Evolutionary conservation across 2,888 invertebrate species (phyloP).

Genomic region (Taenaris catops): DNA sequence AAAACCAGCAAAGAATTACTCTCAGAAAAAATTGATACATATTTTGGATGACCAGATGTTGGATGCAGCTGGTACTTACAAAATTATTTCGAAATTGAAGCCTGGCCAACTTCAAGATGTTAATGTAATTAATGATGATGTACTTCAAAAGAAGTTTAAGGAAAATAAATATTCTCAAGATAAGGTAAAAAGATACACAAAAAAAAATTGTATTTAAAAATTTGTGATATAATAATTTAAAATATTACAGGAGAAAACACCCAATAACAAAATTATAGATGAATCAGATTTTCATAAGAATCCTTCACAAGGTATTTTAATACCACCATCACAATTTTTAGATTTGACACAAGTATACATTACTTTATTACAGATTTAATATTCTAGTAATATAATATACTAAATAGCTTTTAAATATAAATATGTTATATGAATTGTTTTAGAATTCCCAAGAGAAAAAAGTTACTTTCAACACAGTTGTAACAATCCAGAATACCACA

Average conservation of each 20-base stretch:
- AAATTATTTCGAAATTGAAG: constrained; percentile 46
- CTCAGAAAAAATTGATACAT: constrained; percentile 55
- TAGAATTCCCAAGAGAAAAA: constrained; percentile 43
- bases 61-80: constrained; percentile 38
- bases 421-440: too few species aligned
- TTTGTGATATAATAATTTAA: too few species aligned
- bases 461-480: constrained; percentile 30
- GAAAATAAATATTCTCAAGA: constrained; percentile 3
- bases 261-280: too few species aligned
- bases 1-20: constrained; percentile 31
- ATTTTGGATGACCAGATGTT: constrained; percentile 56
- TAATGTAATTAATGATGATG: constrained; percentile 30
- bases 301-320: constrained; percentile 35
- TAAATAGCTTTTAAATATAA: too few species aligned
- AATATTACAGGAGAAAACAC: too few species aligned
- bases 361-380: too few species aligned
- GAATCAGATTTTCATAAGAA: too few species aligned
- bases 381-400: too few species aligned
- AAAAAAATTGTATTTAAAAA: too few species aligned
- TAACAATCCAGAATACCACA: constrained; percentile 4
- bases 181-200: constrained; percentile 11
- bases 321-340: constrained; percentile 56
- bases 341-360: constrained; percentile 42
- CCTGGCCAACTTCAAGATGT: constrained; percentile 39
- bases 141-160: constrained; percentile 2